Conservation (phyloP, 2,113 vertebrate species). For the Mionectes macconnelli region DNA sequence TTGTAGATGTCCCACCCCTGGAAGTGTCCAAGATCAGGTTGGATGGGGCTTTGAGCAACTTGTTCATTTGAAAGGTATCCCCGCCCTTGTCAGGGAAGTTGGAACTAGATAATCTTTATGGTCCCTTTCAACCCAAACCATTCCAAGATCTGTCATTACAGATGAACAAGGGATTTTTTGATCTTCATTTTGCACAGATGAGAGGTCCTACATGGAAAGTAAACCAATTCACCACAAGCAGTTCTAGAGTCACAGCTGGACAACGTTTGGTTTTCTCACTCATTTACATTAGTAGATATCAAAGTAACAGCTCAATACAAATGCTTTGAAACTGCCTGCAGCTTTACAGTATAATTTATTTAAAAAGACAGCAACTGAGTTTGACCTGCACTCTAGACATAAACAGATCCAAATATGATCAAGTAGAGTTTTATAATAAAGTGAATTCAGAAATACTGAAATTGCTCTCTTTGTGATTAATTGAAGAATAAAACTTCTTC, state of each 20-base stretch:
- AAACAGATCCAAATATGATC: neutral
- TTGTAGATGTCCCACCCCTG: neutral
- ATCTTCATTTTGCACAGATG: neutral
- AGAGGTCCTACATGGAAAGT: neutral
- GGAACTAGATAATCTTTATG: neutral
- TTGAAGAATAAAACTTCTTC: neutral
- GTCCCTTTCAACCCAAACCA: neutral
- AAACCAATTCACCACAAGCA: neutral
- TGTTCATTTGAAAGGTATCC: neutral
- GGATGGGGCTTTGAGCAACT: neutral
- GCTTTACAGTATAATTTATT: neutral
- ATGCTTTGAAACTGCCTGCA: neutral
- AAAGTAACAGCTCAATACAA: neutral
- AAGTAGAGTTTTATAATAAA: neutral
- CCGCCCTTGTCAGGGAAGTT: neutral
- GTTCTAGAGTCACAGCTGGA: fast-evolving
- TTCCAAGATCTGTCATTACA: neutral
- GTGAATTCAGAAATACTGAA: neutral
- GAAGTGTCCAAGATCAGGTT: neutral
- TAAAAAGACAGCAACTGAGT: neutral
- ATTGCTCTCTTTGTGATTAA: neutral
- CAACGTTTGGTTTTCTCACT: neutral
- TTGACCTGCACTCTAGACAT: neutral
- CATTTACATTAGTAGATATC: neutral
- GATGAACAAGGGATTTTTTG: neutral